These are phyloP conservation scores for Habrosyne pyritoides DNA, from an alignment of 2,888 invertebrate species.

Conservation along the genomic window DNA sequence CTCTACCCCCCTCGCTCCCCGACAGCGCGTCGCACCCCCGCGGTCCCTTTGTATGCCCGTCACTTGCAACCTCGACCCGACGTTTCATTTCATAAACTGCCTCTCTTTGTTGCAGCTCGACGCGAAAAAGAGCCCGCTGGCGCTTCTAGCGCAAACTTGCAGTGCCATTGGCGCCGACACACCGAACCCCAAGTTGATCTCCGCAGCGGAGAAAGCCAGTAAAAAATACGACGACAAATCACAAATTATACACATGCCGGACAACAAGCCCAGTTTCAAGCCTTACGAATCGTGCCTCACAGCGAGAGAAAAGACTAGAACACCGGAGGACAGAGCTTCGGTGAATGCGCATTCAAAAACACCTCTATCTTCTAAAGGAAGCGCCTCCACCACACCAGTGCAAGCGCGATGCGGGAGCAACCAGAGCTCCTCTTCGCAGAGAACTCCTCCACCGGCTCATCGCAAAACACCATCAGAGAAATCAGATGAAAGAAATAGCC, in stretches of 20 bases:
- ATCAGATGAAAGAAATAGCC: slow-evolving; percentile 75
- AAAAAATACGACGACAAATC: slow-evolving; percentile 87
- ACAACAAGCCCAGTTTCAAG: slow-evolving; percentile 87
- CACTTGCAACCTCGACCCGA: slow-evolving; percentile 78
- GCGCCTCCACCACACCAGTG: slow-evolving; percentile 75
- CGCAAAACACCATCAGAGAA: slow-evolving; percentile 84
- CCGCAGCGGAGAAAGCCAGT: slow-evolving; percentile 88
- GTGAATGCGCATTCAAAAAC: slow-evolving; percentile 82
- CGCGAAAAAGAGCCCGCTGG: slow-evolving; percentile 98
- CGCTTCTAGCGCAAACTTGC: slow-evolving; percentile 97
- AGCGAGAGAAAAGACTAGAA: slow-evolving; percentile 86
- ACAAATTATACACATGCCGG: slow-evolving; percentile 76
- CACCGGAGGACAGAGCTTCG: slow-evolving; percentile 86
- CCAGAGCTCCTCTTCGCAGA: slow-evolving; percentile 88
- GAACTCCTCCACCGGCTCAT: slow-evolving; percentile 84
- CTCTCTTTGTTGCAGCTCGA: slow-evolving; percentile 92
- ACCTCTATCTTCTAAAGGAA: slow-evolving; percentile 82
- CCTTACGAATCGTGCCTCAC: slow-evolving; percentile 88
- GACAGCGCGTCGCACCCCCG: slow-evolving; percentile 47
- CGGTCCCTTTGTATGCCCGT: slow-evolving; percentile 78
- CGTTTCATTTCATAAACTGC: slow-evolving; percentile 79
- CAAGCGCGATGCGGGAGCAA: slow-evolving; percentile 89
- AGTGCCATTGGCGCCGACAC: slow-evolving; percentile 97
- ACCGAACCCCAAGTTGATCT: slow-evolving; percentile 89
- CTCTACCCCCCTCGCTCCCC: slow-evolving; percentile 51